These are phyloP conservation scores for Xyliphius kryptos DNA, from an alignment of 2,113 vertebrate species.

Conservation along the genomic window DNA sequence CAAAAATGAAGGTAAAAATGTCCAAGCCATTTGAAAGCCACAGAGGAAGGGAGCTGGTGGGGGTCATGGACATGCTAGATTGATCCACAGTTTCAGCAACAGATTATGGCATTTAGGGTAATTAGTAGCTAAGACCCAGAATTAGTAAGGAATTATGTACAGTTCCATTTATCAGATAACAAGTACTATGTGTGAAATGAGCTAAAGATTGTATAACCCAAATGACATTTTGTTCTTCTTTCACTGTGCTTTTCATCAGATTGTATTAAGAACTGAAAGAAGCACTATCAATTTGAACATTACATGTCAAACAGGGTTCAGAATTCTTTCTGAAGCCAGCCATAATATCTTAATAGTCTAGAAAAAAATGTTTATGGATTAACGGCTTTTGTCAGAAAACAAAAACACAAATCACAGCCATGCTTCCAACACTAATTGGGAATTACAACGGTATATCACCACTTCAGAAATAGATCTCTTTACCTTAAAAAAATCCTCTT, in stretches of 20 bases:
- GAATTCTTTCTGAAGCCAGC: conserved; percentile 53
- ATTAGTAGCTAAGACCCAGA: conserved; percentile 41
- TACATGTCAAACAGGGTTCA: too few species aligned
- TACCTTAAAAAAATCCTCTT: too few species aligned
- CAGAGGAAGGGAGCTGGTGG: conserved; percentile 52
- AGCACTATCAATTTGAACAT: too few species aligned
- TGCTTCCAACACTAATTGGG: conserved; percentile 53
- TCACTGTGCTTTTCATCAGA: not conserved
- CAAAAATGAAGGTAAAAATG: conserved; percentile 68
- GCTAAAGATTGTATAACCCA: conserved; percentile 22
- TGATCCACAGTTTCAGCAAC: conserved; percentile 69
- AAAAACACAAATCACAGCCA: conserved; percentile 44
- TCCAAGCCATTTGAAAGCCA: conserved; percentile 73
- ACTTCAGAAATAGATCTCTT: not conserved
- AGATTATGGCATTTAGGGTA: conserved; percentile 46
- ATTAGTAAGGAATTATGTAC: conserved; percentile 41
- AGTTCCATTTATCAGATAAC: conserved; percentile 47
- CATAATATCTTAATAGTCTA: conserved; percentile 37
- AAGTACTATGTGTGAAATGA: conserved; percentile 53
- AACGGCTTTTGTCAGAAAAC: conserved; percentile 4
- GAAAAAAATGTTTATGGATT: conserved; percentile 3
- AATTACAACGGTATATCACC: conserved; percentile 36
- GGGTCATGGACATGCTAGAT: conserved; percentile 68
- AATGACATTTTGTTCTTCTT: conserved; percentile 46
- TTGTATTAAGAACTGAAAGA: too few species aligned